Base-by-base conservation (phyloP, 2,888 invertebrate species). In the Nephrotoma flavescens region DNA sequence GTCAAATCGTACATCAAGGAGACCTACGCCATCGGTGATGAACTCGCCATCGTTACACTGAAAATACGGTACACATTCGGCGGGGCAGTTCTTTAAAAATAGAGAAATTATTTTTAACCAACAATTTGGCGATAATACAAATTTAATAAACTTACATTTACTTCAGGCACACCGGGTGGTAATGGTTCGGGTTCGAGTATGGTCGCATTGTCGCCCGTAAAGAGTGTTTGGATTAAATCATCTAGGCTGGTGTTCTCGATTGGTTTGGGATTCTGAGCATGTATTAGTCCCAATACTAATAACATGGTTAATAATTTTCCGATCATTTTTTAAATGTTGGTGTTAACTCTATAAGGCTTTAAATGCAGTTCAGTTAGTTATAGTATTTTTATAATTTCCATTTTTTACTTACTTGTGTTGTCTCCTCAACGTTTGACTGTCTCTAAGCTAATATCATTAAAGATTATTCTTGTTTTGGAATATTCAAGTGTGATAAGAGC, bases 1-100 rank as follows among this genome's bases (percentile, higher is more conserved):
- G 87, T 90, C 91, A 89, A 91, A 95, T 93, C 97, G 94, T 87
- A 97, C 95, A 89, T 97, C 96, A 86, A 97, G 94, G 45, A 96
- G 91, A 6, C 95, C 95, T 0, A 92, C 91, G 0, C 97, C 97
- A 89, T 95, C 95, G 0, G 93, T 94, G 87, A 95, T 94, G 12
- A 96, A 93, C 71, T 93, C 93, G 88, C 94, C 94, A 87, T 92
- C 91, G 71, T 93, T 92, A 89, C 97, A 97, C 11, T 95, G 92
- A 90, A 95, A 96, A 89, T 95, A 96, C 0, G 95, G 94, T 0
- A 97, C 96, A 89, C 97, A 97, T 86, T 94, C 94, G 44, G 96
- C 96, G 45, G 19, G 12, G 12, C 86, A 86, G 0, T 42, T n/a
- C 84, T 84, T 71, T 71, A 31, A 47, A 57, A 52, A 52, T 52